phyloP scores from a whole-genome alignment of 53 echinoderm and acorn worm genomes.

The Holothuria leucospilota region DNA sequence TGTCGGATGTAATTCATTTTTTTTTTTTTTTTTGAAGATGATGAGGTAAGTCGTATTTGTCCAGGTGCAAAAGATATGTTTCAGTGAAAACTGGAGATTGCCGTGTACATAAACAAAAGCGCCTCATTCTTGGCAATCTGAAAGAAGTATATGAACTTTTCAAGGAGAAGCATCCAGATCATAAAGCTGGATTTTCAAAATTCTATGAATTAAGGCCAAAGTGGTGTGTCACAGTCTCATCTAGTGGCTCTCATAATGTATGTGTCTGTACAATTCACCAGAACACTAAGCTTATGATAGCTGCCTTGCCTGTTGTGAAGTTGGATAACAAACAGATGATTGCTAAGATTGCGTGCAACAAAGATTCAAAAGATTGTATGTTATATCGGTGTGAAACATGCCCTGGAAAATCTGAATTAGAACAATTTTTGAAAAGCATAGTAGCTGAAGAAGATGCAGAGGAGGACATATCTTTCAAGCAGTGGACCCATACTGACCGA shows the following conservation, averaged over 20 bases:
- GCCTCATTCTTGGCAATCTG: conserved; percentile 1
- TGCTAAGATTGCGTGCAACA: conserved; percentile 34
- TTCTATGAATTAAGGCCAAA: neutral
- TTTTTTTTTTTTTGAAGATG: too few species aligned
- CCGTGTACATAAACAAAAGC: neutral
- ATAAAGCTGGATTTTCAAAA: conserved; percentile 1
- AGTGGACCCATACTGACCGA: conserved; percentile 44
- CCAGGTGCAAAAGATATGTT: too few species aligned
- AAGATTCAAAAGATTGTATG: conserved; percentile 31
- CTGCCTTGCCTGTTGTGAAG: conserved; percentile 27
- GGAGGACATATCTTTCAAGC: conserved; percentile 33
- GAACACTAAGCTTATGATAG: conserved; percentile 48
- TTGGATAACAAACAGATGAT: conserved; percentile 43
- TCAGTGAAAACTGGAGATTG: neutral
- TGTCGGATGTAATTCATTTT: too few species aligned
- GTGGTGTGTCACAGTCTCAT: conserved; percentile 42
- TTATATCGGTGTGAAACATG: conserved; percentile 13
- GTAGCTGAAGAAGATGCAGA: conserved; percentile 30
- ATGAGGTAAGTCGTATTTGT: too few species aligned
- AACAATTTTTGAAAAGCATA: neutral
- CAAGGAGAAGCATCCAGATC: neutral
- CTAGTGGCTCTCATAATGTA: conserved; percentile 46
- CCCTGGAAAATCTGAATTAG: conserved; percentile 24
- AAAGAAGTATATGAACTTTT: neutral
- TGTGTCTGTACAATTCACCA: conserved; percentile 57